Conservation (phyloP, 2,888 invertebrate genomes). For the Leistus spinibarbis region DNA sequence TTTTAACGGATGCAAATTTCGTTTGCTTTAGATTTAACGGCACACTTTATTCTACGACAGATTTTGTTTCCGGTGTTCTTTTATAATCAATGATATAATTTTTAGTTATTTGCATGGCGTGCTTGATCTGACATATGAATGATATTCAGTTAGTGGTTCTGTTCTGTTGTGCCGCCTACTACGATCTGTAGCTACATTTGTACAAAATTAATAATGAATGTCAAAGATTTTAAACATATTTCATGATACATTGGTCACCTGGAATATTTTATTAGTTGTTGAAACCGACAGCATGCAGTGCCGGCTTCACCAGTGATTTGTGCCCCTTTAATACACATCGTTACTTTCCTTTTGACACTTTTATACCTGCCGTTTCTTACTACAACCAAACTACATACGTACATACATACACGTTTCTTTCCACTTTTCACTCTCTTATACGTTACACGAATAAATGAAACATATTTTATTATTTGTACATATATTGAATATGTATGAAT, state of each 20-base stretch:
- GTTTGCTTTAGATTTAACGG: no score
- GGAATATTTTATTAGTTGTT: conserved; percentile 40
- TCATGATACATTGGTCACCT: conserved; percentile 14
- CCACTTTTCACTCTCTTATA: no score
- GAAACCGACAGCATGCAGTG: conserved; percentile 41
- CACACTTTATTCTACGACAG: neutral
- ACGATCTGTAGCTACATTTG: conserved; percentile 35
- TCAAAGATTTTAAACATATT: conserved; percentile 45
- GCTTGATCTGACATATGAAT: neutral
- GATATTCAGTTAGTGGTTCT: neutral
- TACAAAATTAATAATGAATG: conserved; percentile 55
- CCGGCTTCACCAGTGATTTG: conserved; percentile 50
- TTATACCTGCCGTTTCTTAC: conserved; percentile 44
- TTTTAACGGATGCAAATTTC: conserved; percentile 19
- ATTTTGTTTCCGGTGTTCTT: no score
- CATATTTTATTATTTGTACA: no score
- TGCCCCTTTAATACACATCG: conserved; percentile 54
- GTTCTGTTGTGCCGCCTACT: conserved; percentile 14
- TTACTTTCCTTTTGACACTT: conserved; percentile 53
- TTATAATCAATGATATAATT: no score
- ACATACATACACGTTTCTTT: neutral
- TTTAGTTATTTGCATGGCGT: no score
- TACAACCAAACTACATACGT: neutral
- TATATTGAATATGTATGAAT: no score
- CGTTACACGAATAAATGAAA: no score